phyloP scores from a whole-genome alignment of 2,113 vertebrate species.

The Plotosus lineatus region DNA sequence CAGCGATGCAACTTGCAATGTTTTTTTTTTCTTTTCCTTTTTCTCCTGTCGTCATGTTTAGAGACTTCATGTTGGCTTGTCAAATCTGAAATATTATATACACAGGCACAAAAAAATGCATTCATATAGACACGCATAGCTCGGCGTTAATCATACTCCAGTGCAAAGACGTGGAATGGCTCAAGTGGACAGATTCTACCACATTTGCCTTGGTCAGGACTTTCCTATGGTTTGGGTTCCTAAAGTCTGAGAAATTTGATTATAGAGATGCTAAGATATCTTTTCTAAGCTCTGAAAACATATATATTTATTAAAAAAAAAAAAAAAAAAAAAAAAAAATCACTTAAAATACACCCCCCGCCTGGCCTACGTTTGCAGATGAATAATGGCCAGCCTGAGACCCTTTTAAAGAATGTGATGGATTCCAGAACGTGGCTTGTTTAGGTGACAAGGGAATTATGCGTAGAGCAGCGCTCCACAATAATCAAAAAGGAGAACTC shows the following conservation, averaged over 20 bases:
- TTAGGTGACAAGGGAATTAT: background rate
- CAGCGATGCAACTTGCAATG: constrained; percentile 90
- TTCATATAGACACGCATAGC: constrained; percentile 27
- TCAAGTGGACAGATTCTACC: constrained; percentile 44
- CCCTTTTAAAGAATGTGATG: background rate
- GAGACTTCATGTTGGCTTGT: constrained; percentile 72
- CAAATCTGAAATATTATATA: constrained; percentile 55
- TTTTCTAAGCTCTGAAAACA: background rate
- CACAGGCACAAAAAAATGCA: constrained; percentile 45
- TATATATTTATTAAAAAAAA: too few species aligned
- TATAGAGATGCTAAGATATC: background rate
- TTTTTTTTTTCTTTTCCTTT: too few species aligned
- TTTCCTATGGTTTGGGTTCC: background rate
- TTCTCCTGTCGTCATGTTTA: constrained; percentile 58
- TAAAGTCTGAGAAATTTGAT: constrained; percentile 6
- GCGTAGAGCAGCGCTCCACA: constrained; percentile 25
- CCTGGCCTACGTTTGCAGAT: too few species aligned
- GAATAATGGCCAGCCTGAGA: background rate
- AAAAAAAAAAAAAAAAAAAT: background rate
- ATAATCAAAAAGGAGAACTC: constrained; percentile 8
- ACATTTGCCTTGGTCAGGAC: constrained; percentile 10
- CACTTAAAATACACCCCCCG: too few species aligned
- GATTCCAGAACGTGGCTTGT: background rate
- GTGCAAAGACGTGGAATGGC: constrained; percentile 40
- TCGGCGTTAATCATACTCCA: constrained; percentile 29